Evolutionary conservation across 2,888 invertebrate genomes (phyloP).

Genomic region (Imbricaverruca yamaguchii): DNA sequence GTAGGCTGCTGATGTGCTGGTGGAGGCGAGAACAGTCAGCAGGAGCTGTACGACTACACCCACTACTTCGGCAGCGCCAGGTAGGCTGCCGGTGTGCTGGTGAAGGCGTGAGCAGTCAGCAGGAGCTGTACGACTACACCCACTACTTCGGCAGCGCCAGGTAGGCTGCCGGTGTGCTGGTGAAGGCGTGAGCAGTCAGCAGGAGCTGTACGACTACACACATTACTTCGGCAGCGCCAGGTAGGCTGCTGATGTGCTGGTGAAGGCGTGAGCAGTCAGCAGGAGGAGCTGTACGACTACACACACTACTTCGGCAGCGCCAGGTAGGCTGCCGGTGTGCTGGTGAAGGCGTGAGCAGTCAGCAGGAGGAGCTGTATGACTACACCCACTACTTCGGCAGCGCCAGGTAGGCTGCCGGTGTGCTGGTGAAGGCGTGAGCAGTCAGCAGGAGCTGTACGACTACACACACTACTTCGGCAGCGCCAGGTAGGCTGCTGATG

Average conservation of each 20-base stretch:
- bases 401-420: conserved; percentile 24
- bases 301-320: conserved; percentile 39
- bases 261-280: conserved; percentile 51
- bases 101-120: conserved; percentile 51
- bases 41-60: conserved; percentile 44
- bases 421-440: conserved; percentile 50
- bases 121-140: conserved; percentile 44
- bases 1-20: conserved; percentile 46
- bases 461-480: conserved; percentile 40
- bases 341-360: conserved; percentile 51
- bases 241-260: conserved; percentile 46
- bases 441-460: conserved; percentile 46
- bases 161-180: conserved; percentile 36
- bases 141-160: conserved; percentile 39
- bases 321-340: conserved; percentile 31
- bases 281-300: conserved; percentile 44
- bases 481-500: conserved; percentile 42
- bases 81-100: conserved; percentile 36
- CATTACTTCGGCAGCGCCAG: conserved; percentile 39
- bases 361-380: conserved; percentile 45
- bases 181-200: conserved; percentile 51
- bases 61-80: conserved; percentile 39
- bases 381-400: conserved; percentile 40
- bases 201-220: conserved; percentile 44
- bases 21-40: conserved; percentile 51